Base-by-base conservation (phyloP, 53 echinoderm and acorn worm genomes). In the Patiria pectinifera region DNA sequence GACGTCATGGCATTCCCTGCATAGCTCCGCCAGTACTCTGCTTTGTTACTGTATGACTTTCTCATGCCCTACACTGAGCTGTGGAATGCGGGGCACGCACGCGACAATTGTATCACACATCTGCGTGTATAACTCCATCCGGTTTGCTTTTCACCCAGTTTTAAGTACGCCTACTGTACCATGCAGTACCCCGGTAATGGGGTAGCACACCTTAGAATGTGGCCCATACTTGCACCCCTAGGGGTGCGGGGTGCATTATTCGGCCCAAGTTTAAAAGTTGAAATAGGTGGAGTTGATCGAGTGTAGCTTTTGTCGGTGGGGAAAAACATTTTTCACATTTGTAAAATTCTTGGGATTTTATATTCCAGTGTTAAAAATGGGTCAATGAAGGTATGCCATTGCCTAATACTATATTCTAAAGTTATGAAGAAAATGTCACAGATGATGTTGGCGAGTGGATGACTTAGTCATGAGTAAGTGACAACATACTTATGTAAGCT, bases 101-200 rank as follows among this genome's bases (percentile, higher is more conserved):
- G 78, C 78, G 58, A 77, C 88, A 88, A 88, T 88, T 88, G 88
- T 75, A 76, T 78, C 77, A 88, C 77, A 43, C 11, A 53, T 19
- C 23, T 11, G 3, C 7, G 14, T 48, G 35, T 43, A 49, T 82
- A 4, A 9, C 87, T 12, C 25, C 80, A 90, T 62, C 81, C 63
- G 90, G 90, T 90, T 80, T 61, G 45, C 81, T 81, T 90, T 62
- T 90, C 90, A 80, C 90, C 89, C 89, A 89, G 79, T 89, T 70
- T 35, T 35, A 0, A 70, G 70, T 12, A 3, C 70, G 19, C 12
- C 12, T 11, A 66, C 66, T 24, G 76, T 76, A 76, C 76, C 76
- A 76, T 76, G 76, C 22, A 26, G 76, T 76, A 43, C 9, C 3
- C 3, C 11, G 4, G 3, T 18, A 11, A 14, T 11, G 0, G 66